Conservation (phyloP, 2,113 vertebrate species). For the Anarhynchus alexandrinus region DNA sequence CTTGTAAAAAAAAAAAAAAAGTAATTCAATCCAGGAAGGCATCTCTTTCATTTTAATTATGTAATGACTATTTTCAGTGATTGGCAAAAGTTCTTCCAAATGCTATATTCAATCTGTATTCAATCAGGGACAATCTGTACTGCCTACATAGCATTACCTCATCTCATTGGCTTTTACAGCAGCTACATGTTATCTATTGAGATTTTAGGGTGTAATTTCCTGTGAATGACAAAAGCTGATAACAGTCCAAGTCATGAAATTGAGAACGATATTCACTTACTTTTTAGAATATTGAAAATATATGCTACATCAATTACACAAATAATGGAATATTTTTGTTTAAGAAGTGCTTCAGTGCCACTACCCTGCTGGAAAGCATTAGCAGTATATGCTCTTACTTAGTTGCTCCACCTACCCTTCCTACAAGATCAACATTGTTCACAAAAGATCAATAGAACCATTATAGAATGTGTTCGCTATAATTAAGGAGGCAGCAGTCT, state of each 20-base stretch:
- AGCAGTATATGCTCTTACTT: background rate
- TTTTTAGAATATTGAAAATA: constrained; percentile 33
- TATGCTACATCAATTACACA: background rate
- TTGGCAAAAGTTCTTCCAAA: constrained; percentile 51
- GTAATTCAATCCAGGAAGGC: background rate
- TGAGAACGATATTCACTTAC: background rate
- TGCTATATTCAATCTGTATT: constrained; percentile 12
- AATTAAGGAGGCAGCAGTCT: constrained; percentile 41
- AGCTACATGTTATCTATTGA: constrained; percentile 42
- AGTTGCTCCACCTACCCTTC: constrained; percentile 3
- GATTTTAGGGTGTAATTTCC: constrained; percentile 56
- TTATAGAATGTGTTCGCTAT: constrained; percentile 44
- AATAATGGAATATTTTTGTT: constrained; percentile 37
- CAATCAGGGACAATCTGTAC: constrained; percentile 47
- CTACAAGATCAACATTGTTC: constrained; percentile 56
- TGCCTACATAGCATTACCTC: constrained; percentile 54
- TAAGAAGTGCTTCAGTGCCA: background rate
- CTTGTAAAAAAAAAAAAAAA: background rate
- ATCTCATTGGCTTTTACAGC: constrained; percentile 44
- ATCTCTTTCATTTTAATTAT: constrained; percentile 43
- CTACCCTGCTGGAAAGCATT: background rate
- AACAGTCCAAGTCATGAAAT: constrained; percentile 27
- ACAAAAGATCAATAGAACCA: constrained; percentile 44
- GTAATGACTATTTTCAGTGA: constrained; percentile 48
- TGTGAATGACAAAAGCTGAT: constrained; percentile 55